phyloP scores from a whole-genome alignment of 2,888 invertebrate genomes.

The Cantharis rustica region DNA sequence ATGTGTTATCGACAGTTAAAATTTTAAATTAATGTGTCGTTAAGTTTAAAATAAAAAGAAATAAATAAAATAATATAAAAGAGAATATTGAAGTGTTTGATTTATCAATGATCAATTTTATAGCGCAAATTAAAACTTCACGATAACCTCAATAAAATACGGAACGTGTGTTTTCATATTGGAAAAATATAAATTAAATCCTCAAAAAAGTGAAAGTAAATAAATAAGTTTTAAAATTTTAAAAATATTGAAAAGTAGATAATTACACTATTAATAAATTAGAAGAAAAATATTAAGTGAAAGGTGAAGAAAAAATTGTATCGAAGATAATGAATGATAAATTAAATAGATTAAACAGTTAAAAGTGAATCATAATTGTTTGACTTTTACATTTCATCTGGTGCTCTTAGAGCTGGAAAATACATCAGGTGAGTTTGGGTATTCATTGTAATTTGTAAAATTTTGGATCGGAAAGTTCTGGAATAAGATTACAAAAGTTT shows the following conservation, averaged over 20 bases:
- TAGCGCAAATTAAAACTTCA: not conserved
- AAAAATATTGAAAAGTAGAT: not conserved
- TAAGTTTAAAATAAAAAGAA: not conserved
- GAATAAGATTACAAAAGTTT: not conserved
- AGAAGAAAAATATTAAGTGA: not conserved
- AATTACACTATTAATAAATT: not conserved
- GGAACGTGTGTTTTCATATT: not conserved
- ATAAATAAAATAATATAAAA: not conserved
- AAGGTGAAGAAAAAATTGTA: not conserved
- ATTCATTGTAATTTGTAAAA: not conserved
- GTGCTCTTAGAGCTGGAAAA: conserved; percentile 17
- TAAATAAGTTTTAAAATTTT: not conserved
- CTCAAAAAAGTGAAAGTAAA: not conserved
- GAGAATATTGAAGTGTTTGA: not conserved
- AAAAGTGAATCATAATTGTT: conserved; percentile 14
- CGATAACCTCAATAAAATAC: not conserved
- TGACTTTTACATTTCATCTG: conserved; percentile 2
- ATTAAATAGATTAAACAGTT: conserved; percentile 3
- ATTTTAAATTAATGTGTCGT: not conserved
- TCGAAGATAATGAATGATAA: not conserved
- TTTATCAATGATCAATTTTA: not conserved
- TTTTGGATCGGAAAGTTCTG: not conserved
- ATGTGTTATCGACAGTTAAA: not conserved
- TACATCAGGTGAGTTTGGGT: conserved; percentile 3
- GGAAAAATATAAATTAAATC: not conserved